phyloP scores from a whole-genome alignment of 2,113 vertebrate genomes.

The Emydura subglobosa region DNA sequence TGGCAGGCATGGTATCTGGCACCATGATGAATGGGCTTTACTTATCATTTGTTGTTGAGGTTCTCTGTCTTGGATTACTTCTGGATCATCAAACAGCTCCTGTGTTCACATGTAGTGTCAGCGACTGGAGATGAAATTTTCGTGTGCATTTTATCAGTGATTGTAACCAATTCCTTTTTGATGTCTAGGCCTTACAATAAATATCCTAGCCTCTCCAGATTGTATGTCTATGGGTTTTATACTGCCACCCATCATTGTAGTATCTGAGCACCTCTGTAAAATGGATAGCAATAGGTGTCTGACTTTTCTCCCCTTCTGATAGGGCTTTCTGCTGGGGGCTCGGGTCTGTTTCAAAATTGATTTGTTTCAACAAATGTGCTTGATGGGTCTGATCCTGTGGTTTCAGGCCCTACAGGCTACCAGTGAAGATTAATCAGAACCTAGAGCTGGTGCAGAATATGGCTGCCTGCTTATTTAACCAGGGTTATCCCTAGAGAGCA shows the following conservation, averaged over 20 bases:
- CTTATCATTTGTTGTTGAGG: neutral
- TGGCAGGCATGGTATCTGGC: neutral
- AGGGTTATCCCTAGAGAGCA: neutral
- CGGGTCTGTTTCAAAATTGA: neutral
- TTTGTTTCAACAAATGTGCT: neutral
- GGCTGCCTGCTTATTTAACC: neutral
- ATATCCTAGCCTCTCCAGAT: too few relatives aligned
- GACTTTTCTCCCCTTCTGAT: neutral
- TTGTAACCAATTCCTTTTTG: too few relatives aligned
- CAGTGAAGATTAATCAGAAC: neutral
- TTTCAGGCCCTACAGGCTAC: neutral
- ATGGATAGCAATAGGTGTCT: neutral
- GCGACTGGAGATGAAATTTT: neutral
- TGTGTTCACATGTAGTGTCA: neutral
- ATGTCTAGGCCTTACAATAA: too few relatives aligned
- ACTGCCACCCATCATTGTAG: too few relatives aligned
- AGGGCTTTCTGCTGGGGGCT: neutral
- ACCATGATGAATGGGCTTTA: neutral
- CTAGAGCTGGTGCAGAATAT: neutral
- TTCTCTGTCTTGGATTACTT: neutral
- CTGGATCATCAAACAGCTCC: neutral
- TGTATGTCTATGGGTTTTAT: too few relatives aligned
- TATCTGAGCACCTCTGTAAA: neutral
- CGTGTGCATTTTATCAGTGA: too few relatives aligned
- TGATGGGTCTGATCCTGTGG: neutral